phyloP scores from a whole-genome alignment of 2,888 invertebrate genomes.

The Orthosia cruda region DNA sequence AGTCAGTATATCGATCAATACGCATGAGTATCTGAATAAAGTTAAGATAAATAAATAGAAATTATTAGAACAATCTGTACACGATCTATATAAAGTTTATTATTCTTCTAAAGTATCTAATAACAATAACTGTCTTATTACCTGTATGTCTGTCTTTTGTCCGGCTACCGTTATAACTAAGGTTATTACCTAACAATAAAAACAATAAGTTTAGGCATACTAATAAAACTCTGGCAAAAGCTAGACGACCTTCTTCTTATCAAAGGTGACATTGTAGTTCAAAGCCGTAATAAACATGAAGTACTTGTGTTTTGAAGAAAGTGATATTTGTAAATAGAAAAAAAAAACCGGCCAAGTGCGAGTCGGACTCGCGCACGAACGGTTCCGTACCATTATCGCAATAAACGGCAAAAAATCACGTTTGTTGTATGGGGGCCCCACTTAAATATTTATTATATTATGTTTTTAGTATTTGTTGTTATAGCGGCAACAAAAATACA shows the following conservation, averaged over 20 bases:
- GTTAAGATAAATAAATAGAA: background rate
- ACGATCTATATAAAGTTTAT: background rate
- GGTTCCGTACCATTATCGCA: no score
- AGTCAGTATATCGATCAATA: no score
- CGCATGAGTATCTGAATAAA: no score
- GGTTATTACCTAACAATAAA: background rate
- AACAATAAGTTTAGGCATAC: background rate
- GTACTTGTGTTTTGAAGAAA: background rate
- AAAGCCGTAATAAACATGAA: background rate
- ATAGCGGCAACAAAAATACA: no score
- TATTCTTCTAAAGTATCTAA: background rate
- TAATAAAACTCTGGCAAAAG: background rate
- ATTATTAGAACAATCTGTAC: no score
- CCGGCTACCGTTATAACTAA: background rate
- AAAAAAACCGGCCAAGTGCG: background rate
- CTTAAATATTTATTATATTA: no score
- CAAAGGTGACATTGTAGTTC: slow-evolving; percentile 3
- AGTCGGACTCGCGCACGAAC: no score
- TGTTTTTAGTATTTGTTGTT: no score
- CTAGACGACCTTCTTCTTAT: background rate
- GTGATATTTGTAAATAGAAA: background rate
- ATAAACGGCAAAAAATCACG: no score
- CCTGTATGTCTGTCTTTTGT: background rate
- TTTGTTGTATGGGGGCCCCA: no score
- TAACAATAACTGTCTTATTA: background rate